Conservation (phyloP, 2,113 vertebrate genomes). For the Rhinopomastus cyanomelas region DNA sequence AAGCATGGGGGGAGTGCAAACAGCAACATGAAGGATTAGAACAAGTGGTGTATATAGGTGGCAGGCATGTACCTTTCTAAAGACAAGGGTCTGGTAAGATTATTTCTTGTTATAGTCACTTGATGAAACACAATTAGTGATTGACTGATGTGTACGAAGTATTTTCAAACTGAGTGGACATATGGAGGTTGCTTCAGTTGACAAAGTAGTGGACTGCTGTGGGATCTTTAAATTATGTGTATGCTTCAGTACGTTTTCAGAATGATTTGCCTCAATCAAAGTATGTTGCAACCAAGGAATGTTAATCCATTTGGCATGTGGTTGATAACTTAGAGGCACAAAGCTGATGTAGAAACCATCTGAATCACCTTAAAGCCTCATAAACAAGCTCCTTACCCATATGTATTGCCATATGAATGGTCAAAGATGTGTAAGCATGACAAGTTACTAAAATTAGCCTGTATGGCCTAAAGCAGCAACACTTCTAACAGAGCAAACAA, state of each 20-base stretch:
- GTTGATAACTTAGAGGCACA: neutral
- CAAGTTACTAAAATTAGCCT: neutral
- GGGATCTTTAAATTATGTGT: neutral
- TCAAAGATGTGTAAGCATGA: neutral
- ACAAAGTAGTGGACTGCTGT: neutral
- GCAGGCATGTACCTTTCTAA: neutral
- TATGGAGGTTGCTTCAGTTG: neutral
- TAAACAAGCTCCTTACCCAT: neutral
- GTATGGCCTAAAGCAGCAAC: neutral
- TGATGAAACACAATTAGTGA: neutral
- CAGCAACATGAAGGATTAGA: accelerated
- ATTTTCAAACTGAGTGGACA: neutral
- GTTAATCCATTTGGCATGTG: neutral
- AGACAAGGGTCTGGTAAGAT: neutral
- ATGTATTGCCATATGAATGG: neutral
- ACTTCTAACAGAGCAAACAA: neutral
- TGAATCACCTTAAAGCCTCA: neutral
- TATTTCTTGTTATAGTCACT: neutral
- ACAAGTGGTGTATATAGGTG: neutral
- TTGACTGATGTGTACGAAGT: neutral
- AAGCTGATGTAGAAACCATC: neutral
- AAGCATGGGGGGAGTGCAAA: neutral
- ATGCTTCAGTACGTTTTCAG: neutral
- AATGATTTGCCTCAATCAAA: neutral
- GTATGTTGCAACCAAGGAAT: neutral